A percentile compares a stretch with the other conserved stretches of the same genome.
Evolutionary conservation across 2,888 invertebrate genomes (phyloP).

Genomic region (Apotomis betuletana): DNA sequence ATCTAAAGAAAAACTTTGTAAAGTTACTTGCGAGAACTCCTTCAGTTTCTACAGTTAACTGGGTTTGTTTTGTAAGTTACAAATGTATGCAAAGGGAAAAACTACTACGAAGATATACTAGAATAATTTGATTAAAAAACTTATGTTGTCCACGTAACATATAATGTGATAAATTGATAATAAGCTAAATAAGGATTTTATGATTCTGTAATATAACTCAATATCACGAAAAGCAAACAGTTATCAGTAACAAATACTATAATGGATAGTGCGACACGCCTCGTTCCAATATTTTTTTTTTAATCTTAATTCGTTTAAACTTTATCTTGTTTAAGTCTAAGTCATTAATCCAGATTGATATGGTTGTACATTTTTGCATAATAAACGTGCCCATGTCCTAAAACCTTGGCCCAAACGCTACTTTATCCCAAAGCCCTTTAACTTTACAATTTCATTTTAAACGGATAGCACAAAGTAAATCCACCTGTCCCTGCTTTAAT

Average conservation of each 20-base stretch:
- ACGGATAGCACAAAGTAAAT: conserved; percentile 24
- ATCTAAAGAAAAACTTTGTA: conserved; percentile 72
- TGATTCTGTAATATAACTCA: no score
- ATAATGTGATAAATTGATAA: no score
- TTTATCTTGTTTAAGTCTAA: no score
- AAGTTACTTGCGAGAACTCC: conserved; percentile 71
- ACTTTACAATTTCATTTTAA: conserved; percentile 34
- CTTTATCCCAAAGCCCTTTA: conserved; percentile 25
- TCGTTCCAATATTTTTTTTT: no score
- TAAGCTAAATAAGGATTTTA: no score
- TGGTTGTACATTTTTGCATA: background rate
- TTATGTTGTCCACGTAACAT: no score
- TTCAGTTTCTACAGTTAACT: conserved; percentile 53
- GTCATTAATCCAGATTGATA: background rate
- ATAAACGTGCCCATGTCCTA: conserved; percentile 1
- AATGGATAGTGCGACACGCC: no score
- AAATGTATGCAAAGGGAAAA: conserved; percentile 29
- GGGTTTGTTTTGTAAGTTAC: conserved; percentile 51
- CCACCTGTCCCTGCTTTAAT: conserved; percentile 38
- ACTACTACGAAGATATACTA: background rate
- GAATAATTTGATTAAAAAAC: background rate
- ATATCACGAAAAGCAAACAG: no score
- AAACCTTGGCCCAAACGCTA: background rate
- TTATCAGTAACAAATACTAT: no score
- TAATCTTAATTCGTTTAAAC: no score